Evolutionary conservation across 2,113 vertebrate species (phyloP).

Genomic region (Paratilapia polleni): DNA sequence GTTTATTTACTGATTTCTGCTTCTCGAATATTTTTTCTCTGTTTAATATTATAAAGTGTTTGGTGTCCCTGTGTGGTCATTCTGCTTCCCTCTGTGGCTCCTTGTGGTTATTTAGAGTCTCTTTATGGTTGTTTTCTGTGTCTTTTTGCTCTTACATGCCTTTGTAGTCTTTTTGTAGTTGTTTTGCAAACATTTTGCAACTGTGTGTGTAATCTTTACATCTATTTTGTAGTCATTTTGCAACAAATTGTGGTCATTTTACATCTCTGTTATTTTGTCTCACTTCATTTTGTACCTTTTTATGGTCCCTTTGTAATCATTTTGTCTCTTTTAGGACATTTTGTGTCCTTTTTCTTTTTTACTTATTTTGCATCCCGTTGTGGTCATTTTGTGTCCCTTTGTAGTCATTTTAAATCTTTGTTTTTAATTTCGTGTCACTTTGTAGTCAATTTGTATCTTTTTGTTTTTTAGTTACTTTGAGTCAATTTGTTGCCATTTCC

Average conservation of each 20-base stretch:
- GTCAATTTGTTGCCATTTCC: no score
- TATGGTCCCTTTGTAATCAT: accelerated
- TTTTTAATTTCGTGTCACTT: accelerated
- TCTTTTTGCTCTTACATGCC: neutral
- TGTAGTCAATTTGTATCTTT: neutral
- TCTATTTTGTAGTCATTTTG: neutral
- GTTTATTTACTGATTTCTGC: neutral
- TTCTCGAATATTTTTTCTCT: neutral
- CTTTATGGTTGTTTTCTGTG: no score
- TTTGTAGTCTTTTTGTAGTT: no score
- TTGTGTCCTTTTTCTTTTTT: accelerated
- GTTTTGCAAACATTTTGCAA: neutral
- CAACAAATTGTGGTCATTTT: neutral
- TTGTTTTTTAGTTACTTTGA: accelerated
- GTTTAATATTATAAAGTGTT: accelerated
- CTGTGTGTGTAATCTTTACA: neutral
- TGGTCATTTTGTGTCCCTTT: neutral
- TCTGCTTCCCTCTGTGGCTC: neutral
- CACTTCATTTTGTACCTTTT: neutral
- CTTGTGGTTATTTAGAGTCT: neutral
- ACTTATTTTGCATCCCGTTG: neutral
- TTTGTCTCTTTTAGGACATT: neutral
- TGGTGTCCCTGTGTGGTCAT: neutral
- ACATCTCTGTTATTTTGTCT: neutral
- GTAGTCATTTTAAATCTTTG: neutral